Conservation (phyloP, 2,888 invertebrate genomes). For the Plagodis dolabraria region DNA sequence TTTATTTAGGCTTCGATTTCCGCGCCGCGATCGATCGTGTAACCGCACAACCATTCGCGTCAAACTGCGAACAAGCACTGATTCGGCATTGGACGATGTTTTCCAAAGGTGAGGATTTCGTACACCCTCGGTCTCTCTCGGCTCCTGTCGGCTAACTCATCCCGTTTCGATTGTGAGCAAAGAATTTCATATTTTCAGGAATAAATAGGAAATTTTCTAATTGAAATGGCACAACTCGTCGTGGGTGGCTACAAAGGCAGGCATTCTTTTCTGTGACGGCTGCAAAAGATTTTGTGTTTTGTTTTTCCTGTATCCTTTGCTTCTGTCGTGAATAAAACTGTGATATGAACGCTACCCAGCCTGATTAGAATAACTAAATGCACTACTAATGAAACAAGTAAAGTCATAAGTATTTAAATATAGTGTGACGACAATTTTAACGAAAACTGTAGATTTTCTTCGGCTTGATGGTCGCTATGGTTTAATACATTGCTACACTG, state of each 20-base stretch:
- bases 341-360: neutral
- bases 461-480: too few species aligned
- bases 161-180: constrained; percentile 76
- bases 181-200: constrained; percentile 72
- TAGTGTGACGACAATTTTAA: too few species aligned
- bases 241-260: constrained; percentile 35
- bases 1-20: constrained; percentile 53
- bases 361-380: neutral
- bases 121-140: constrained; percentile 66
- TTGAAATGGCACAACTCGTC: constrained; percentile 53
- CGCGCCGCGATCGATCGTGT: constrained; percentile 46
- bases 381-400: too few species aligned
- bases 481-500: too few species aligned
- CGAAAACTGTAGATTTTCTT: too few species aligned
- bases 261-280: constrained; percentile 9
- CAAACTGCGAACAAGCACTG: constrained; percentile 70
- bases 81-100: constrained; percentile 78
- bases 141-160: constrained; percentile 67
- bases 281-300: constrained; percentile 18
- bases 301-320: constrained; percentile 7
- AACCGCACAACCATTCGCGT: constrained; percentile 56
- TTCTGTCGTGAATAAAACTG: neutral
- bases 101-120: constrained; percentile 81
- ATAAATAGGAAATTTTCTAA: constrained; percentile 51
- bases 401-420: too few species aligned